phyloP scores from a whole-genome alignment of 2,888 invertebrate species.

The Odontocolon sp. region DNA sequence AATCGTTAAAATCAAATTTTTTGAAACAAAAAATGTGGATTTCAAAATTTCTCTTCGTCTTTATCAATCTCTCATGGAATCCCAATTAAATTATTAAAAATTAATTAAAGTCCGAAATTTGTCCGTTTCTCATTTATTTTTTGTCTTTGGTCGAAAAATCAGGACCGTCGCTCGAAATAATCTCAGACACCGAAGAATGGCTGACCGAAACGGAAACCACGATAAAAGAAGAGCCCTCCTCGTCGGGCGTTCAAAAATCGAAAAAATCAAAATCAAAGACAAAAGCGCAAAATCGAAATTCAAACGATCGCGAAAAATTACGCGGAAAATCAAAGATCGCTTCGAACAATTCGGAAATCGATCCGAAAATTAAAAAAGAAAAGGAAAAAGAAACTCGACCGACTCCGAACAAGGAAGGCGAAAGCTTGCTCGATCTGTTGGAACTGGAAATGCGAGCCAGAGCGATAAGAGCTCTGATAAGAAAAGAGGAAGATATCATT shows the following conservation, averaged over 20 bases:
- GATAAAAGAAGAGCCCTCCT: slow-evolving; percentile 68
- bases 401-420: slow-evolving; percentile 76
- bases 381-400: slow-evolving; percentile 68
- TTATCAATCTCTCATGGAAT: no score
- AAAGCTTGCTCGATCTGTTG: slow-evolving; percentile 82
- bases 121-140: not conserved
- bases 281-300: no score
- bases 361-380: slow-evolving; percentile 70
- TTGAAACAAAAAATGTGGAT: no score
- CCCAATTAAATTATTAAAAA: no score
- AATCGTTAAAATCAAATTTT: slow-evolving; percentile 7
- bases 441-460: slow-evolving; percentile 84
- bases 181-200: slow-evolving; percentile 79
- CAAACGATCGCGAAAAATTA: no score
- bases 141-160: no score
- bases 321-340: slow-evolving; percentile 62
- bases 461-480: slow-evolving; percentile 83
- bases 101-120: no score
- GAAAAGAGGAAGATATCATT: slow-evolving; percentile 78
- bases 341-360: slow-evolving; percentile 45
- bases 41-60: not conserved
- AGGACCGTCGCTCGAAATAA: slow-evolving; percentile 79
- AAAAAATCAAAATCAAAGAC: no score
- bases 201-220: slow-evolving; percentile 70
- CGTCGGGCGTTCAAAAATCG: slow-evolving; percentile 60